Evolutionary conservation across 2,113 vertebrate genomes (phyloP).

Genomic region (Pteropus alecto): DNA sequence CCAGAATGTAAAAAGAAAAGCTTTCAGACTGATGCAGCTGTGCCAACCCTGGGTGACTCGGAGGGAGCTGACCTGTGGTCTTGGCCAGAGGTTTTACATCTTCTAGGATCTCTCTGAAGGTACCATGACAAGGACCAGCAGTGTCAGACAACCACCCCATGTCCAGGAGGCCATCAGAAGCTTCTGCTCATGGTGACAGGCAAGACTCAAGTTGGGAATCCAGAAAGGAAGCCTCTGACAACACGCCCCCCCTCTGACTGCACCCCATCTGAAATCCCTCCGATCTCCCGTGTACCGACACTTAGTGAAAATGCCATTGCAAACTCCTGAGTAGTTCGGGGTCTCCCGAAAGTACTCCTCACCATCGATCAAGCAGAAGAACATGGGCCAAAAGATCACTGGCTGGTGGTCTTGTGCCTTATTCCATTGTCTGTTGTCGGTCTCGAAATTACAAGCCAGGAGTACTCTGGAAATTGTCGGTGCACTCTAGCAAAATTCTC

Average conservation of each 20-base stretch:
- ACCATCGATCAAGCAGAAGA: neutral
- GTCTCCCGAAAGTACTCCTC: neutral
- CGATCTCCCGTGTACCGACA: neutral
- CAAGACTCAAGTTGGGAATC: neutral
- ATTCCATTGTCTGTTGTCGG: constrained; percentile 29
- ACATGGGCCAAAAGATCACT: neutral
- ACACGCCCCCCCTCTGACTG: too few species aligned
- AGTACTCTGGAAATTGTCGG: neutral
- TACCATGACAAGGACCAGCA: neutral
- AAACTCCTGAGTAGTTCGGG: neutral
- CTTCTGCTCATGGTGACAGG: neutral
- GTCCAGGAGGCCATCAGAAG: neutral
- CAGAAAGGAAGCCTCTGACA: accelerated
- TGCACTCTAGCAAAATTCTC: neutral
- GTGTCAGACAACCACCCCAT: neutral
- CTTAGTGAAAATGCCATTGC: neutral
- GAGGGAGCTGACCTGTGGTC: neutral
- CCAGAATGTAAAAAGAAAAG: neutral
- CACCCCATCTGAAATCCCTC: neutral
- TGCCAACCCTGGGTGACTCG: neutral
- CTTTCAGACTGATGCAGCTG: neutral
- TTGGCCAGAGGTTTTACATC: neutral
- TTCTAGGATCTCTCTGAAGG: neutral
- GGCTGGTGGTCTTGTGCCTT: neutral
- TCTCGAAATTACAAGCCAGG: constrained; percentile 55